These are phyloP conservation scores for Trididemnum nubilum DNA, from an alignment of 23 tunicate species.

Conservation along the genomic window DNA sequence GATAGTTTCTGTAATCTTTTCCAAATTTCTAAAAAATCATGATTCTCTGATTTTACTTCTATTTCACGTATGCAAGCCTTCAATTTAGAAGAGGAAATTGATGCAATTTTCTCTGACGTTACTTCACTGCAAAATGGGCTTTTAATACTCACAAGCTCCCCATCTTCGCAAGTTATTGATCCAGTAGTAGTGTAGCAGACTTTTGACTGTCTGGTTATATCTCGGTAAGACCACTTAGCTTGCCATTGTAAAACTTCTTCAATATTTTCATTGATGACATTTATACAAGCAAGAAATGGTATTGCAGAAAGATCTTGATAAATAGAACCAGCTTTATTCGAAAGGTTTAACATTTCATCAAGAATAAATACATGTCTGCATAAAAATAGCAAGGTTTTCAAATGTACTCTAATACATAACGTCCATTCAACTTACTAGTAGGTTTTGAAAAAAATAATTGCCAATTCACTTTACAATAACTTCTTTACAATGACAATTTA, in stretches of 20 bases:
- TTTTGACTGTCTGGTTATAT: slow-evolving; percentile 49
- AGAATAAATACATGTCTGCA: too few species aligned
- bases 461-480: too few species aligned
- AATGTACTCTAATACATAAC: too few species aligned
- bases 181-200: slow-evolving; percentile 24
- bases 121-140: slow-evolving; percentile 37
- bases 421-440: too few species aligned
- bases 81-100: slow-evolving; percentile 33
- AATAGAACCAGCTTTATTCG: slow-evolving; percentile 35
- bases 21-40: slow-evolving; percentile 82
- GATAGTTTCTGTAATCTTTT: slow-evolving; percentile 21
- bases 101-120: slow-evolving; percentile 39
- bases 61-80: slow-evolving; percentile 55
- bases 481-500: too few species aligned
- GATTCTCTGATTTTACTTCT: slow-evolving; percentile 30
- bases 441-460: too few species aligned
- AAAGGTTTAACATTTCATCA: neutral
- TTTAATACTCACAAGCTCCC: neutral
- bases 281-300: slow-evolving; percentile 26
- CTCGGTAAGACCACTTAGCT: slow-evolving; percentile 57
- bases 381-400: too few species aligned
- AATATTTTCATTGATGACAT: neutral
- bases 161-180: neutral
- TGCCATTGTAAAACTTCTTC: slow-evolving; percentile 33
- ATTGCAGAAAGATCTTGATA: slow-evolving; percentile 30